Evolutionary conservation across 2,113 vertebrate species (phyloP), one percentile per base, ranked within the genome.

Genomic region (Rhinolophus ferrumequinum): DNA sequence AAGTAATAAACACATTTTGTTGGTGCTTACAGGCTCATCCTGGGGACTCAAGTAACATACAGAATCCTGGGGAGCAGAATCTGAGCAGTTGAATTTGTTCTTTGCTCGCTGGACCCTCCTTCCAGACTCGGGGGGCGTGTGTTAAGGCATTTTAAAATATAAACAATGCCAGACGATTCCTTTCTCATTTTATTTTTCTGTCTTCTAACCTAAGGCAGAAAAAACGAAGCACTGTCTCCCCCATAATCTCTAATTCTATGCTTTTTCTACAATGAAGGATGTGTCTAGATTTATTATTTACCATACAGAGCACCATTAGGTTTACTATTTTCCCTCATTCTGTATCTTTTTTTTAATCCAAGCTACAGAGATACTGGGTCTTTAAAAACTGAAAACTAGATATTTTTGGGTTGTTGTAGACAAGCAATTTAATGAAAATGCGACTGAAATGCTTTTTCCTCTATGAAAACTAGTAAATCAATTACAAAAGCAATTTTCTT

Each of bases 401-500:
- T 26, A 60, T 82, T 86, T 95, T 97, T 87, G 84, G 67, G 88
- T 96, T 86, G 66, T 96, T 96, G 88, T 82, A 96, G 98, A 97
- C 93, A 97, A 98, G 94, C 95, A 97, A 96, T 97, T 98, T 98
- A 98, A 98, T 98, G 97, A 98, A 97, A 98, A 98, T 97, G 87
- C 96, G 97, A 92, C 97, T 97, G 95, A 98, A 98, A 98, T 98
- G 90, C 72, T 90, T 98, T 98, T 97, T 97, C 96, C 93, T 97
- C 54, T 70, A 91, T 97, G 97, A 98, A 98, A 98, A 98, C 95
- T 96, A 97, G 95, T 97, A 98, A 98, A 98, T 98, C 98, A 98
- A 98, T 98, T 98, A 98, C 94, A 98, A 98, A 98, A 98, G 97
- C 98, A 96, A 96, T 98, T 98, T 98, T 97, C 96, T 98, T 97